Conservation (phyloP, 2,113 vertebrate species). For the Gnathonemus longibarbis region DNA sequence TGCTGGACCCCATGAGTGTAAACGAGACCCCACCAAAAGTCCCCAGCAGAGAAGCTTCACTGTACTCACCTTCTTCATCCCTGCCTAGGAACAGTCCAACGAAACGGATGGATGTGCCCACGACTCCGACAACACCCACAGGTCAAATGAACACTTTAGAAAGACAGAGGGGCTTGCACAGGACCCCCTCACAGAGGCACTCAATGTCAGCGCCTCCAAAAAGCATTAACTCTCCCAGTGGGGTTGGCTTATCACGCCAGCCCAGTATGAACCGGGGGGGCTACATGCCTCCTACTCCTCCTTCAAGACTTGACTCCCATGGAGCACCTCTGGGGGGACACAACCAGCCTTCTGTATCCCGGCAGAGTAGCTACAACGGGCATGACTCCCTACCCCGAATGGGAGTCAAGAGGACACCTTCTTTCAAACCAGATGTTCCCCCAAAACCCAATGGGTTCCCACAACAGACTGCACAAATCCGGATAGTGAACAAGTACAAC, state of each 20-base stretch:
- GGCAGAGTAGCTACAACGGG: slow-evolving; percentile 93
- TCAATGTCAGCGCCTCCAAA: slow-evolving; percentile 90
- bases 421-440: slow-evolving; percentile 92
- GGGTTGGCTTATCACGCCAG: slow-evolving; percentile 86
- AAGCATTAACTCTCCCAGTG: slow-evolving; percentile 81
- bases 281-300: slow-evolving; percentile 75
- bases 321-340: slow-evolving; percentile 76
- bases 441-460: slow-evolving; percentile 88
- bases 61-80: slow-evolving; percentile 95
- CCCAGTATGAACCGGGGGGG: slow-evolving; percentile 86
- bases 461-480: slow-evolving; percentile 84
- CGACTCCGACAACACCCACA: slow-evolving; percentile 75
- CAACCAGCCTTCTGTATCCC: slow-evolving; percentile 78
- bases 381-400: slow-evolving; percentile 90
- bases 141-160: slow-evolving; percentile 82
- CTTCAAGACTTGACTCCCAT: slow-evolving; percentile 92
- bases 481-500: slow-evolving; percentile 93
- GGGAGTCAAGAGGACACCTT: slow-evolving; percentile 89
- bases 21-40: slow-evolving; percentile 88
- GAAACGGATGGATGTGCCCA: slow-evolving; percentile 90
- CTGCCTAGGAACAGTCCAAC: slow-evolving; percentile 92
- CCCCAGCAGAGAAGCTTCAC: slow-evolving; percentile 87
- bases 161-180: slow-evolving; percentile 83
- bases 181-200: slow-evolving; percentile 89
- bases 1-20: slow-evolving; percentile 86